Evolutionary conservation across 2,888 invertebrate genomes (phyloP).

Genomic region (Pyrrhia umbra): DNA sequence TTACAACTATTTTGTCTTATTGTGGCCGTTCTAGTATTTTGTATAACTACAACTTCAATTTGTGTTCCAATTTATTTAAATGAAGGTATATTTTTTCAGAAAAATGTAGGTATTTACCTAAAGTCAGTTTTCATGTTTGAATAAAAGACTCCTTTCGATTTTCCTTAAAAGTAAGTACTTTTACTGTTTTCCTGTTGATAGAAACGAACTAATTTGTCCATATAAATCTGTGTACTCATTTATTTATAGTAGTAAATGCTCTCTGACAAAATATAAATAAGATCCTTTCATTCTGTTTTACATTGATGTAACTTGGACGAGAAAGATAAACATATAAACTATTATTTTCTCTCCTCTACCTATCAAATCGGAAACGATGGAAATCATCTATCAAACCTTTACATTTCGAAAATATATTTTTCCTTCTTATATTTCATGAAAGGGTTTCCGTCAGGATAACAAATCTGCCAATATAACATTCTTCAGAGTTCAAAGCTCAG

Average conservation of each 20-base stretch:
- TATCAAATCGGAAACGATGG: constrained; percentile 37
- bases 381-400: constrained; percentile 54
- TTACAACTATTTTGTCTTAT: constrained; percentile 56
- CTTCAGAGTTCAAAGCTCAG: constrained; percentile 43
- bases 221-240: not conserved
- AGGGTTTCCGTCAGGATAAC: constrained; percentile 45
- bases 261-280: constrained; percentile 19
- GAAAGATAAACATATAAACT: constrained; percentile 37
- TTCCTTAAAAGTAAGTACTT: not conserved
- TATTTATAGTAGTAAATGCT: not conserved
- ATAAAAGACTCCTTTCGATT: not conserved
- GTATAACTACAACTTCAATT: constrained; percentile 39
- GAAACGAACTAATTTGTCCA: not conserved
- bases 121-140: not conserved
- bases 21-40: constrained; percentile 33
- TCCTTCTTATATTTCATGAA: constrained; percentile 37
- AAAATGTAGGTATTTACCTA: not conserved
- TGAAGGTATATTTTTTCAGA: not conserved
- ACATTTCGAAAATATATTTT: constrained; percentile 40
- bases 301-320: constrained; percentile 14
- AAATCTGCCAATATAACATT: constrained; percentile 47
- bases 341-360: constrained; percentile 35
- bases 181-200: not conserved
- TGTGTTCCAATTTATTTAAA: constrained; percentile 39
- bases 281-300: constrained; percentile 13